Conservation (phyloP, 2,797 vertebrate species). For the Gorsachius magnificus region DNA sequence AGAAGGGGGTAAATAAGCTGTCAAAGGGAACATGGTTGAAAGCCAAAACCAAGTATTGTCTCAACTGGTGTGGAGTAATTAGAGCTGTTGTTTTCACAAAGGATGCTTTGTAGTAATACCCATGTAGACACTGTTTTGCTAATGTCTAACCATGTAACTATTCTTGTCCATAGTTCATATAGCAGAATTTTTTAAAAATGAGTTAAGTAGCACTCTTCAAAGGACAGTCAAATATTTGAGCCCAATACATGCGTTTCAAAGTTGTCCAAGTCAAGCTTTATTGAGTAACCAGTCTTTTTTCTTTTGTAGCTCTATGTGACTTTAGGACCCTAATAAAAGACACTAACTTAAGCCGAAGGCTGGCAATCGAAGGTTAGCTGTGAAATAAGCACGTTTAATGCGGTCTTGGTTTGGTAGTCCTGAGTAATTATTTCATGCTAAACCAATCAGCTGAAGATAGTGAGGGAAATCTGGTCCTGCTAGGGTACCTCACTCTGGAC, state of each 20-base stretch:
- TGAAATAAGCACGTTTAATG: neutral
- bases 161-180: neutral
- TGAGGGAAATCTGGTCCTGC: neutral
- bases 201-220: neutral
- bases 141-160: neutral
- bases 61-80: neutral
- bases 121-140: neutral
- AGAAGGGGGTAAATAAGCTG: neutral
- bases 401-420: neutral
- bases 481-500: accelerated
- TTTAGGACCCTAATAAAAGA: neutral
- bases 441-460: neutral
- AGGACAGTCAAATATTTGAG: neutral
- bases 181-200: neutral
- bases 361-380: neutral
- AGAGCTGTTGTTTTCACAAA: neutral
- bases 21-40: neutral
- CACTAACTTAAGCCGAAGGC: neutral
- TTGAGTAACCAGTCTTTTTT: neutral
- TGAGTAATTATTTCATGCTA: neutral
- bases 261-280: neutral
- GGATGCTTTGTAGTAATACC: neutral
- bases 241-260: neutral
- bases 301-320: neutral
- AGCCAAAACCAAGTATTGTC: neutral